Base-by-base conservation (phyloP, 2,797 vertebrate genomes). In the Rhinichthys osculus region DNA sequence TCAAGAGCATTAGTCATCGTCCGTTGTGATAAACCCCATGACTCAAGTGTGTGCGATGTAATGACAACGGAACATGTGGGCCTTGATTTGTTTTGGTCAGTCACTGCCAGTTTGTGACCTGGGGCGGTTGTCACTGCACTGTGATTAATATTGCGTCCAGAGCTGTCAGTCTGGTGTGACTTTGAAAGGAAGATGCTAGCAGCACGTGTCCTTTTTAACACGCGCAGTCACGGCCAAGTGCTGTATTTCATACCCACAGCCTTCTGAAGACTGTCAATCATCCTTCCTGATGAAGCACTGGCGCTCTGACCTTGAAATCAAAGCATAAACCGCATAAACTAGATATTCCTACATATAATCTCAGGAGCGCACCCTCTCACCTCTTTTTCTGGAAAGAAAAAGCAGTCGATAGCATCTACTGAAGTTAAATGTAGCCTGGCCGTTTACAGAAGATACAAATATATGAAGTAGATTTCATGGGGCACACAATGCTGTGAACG, bases 191-290 rank as follows among this genome's bases (percentile, higher is more conserved):
- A 84, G 87, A 70, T 88, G 91, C 78, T 78, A 94, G 90, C 86
- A 89, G 90, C 88, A 77, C 67, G 86, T 70, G 78, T 88, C 89
- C 84, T 88, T 91, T 88, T 90, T 83, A 92, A 92, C 82, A 91
- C 85, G 89, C 89, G 87, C 85, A 90, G 87, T 89, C 86, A 87
- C 88, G 92, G 90, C 90, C 89, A 90, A 85, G 88, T 90, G 91
- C 73, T 90, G 90, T 85, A 85, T 88, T 92, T 93, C 90, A 89
- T 82, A 92, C 85, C 89, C 87, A 88, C 91, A 89, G 81, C 88
- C 89, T 89, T 86, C 85, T 80, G 71, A 83, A 91, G 84, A 70
- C 88, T 90, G 93, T 91, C 92, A 93, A 85, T 94, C 94, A 93
- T 81, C 62, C 23, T 8, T 38, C 74, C n/a, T 87, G 79, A 88